Evolutionary conservation across 1,140 invertebrate genomes (phyloP).

Genomic region (Macrosteles quadrilineatus): DNA sequence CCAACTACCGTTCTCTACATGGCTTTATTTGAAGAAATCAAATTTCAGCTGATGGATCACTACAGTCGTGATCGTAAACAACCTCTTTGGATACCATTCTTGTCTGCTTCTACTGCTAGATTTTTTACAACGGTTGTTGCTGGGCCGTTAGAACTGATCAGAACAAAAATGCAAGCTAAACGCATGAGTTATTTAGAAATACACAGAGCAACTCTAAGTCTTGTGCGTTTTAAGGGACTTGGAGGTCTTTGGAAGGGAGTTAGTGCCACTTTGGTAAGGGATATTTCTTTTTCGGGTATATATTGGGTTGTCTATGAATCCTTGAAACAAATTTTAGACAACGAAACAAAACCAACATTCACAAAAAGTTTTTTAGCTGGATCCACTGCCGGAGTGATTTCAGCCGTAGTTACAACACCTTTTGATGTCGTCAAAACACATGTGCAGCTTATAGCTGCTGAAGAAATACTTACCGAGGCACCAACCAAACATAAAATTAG

Average conservation of each 20-base stretch:
- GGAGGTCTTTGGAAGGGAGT: conserved; percentile 87
- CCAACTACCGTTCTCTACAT: conserved; percentile 97
- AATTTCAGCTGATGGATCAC: conserved; percentile 59
- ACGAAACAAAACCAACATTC: conserved; percentile 64
- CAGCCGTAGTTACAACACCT: conserved; percentile 87
- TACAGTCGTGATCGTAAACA: conserved; percentile 49
- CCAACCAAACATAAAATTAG: conserved; percentile 29
- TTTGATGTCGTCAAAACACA: conserved; percentile 99
- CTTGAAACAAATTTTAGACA: conserved; percentile 68
- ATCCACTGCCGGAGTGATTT: conserved; percentile 83
- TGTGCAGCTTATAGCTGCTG: conserved; percentile 94
- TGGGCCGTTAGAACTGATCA: conserved; percentile 93
- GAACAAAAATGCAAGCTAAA: conserved; percentile 98
- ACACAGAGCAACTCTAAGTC: conserved; percentile 62
- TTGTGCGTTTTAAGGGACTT: conserved; percentile 74
- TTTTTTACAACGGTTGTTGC: conserved; percentile 85
- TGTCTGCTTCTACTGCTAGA: conserved; percentile 81
- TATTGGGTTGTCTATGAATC: conserved; percentile 95
- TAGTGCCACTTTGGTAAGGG: conserved; percentile 85
- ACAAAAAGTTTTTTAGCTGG: conserved; percentile 83
- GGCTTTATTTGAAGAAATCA: conserved; percentile 94
- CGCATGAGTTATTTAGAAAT: conserved; percentile 86
- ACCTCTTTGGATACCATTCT: conserved; percentile 74
- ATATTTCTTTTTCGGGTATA: conserved; percentile 89
- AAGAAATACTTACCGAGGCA: conserved; percentile 54